Percentiles rank a stretch among this genome's conserved stretches.
These are phyloP conservation scores for Amiota minor DNA, from an alignment of 2,888 invertebrate species.

Conservation along the genomic window DNA sequence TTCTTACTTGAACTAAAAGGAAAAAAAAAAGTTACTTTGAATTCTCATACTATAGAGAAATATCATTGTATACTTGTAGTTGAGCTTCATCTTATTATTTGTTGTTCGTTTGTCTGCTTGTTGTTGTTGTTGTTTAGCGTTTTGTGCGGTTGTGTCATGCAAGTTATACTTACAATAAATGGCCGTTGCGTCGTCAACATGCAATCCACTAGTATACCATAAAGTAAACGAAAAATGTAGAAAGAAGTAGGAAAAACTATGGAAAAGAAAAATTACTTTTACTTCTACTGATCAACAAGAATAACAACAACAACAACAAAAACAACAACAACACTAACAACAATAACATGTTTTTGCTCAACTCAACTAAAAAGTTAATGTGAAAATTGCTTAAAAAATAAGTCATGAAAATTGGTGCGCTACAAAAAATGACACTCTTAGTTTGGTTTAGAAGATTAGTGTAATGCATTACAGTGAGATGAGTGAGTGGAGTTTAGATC, in stretches of 20 bases:
- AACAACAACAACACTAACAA: not conserved
- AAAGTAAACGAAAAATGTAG: not conserved
- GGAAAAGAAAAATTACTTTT: not conserved
- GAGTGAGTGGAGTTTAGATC: not conserved
- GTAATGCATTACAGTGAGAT: not conserved
- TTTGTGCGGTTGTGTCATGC: not conserved
- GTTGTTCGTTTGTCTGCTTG: not conserved
- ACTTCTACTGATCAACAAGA: not conserved
- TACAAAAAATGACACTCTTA: not conserved
- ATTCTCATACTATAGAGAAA: not conserved
- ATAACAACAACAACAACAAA: not conserved
- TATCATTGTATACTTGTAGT: too few relatives aligned
- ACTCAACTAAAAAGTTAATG: slow-evolving; percentile 51
- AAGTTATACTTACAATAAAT: not conserved
- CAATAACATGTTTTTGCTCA: slow-evolving; percentile 65
- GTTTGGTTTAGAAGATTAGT: not conserved
- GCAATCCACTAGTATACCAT: not conserved
- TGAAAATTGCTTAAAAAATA: slow-evolving; percentile 49
- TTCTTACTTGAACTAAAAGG: not conserved
- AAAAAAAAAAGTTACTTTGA: not conserved
- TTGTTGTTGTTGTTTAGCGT: not conserved
- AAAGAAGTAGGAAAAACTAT: not conserved
- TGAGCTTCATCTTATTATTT: too few relatives aligned
- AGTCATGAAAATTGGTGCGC: slow-evolving; percentile 16
- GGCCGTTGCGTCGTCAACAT: not conserved